Evolutionary conservation across 2,113 vertebrate genomes (phyloP).

Genomic region (Phoxinus phoxinus): DNA sequence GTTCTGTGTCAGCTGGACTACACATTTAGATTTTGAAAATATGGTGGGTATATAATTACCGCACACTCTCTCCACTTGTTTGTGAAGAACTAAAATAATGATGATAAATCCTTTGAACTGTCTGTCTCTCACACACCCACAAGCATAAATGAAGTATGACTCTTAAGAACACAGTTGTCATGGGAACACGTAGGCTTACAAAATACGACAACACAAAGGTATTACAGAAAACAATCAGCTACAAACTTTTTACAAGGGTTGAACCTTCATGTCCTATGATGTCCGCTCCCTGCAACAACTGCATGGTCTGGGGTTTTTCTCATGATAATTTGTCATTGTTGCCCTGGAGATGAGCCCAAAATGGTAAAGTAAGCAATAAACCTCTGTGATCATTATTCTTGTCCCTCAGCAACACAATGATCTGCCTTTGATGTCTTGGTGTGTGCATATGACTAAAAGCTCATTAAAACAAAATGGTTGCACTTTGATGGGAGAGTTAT

Average conservation of each 20-base stretch:
- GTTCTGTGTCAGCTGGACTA: conserved; percentile 10
- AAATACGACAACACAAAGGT: conserved; percentile 18
- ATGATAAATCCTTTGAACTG: conserved; percentile 46
- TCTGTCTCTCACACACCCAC: conserved; percentile 45
- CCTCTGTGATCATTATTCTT: conserved; percentile 58
- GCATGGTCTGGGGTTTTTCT: neutral
- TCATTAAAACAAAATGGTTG: conserved; percentile 8
- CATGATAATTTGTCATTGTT: conserved; percentile 54
- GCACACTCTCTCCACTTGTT: conserved; percentile 15
- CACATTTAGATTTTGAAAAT: conserved; percentile 16
- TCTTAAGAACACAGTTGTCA: conserved; percentile 57
- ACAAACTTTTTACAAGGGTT: conserved; percentile 24
- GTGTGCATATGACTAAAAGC: conserved; percentile 28
- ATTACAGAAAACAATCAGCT: conserved; percentile 32
- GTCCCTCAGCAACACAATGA: conserved; percentile 50
- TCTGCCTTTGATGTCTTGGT: conserved; percentile 60
- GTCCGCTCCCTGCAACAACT: neutral
- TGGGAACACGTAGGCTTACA: conserved; percentile 51
- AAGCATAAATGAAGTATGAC: conserved; percentile 42
- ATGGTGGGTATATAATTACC: conserved; percentile 5
- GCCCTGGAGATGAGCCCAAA: conserved; percentile 62
- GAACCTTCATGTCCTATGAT: neutral
- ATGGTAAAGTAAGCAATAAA: conserved; percentile 58
- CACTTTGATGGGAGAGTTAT: neutral
- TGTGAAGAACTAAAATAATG: conserved; percentile 37